Base-by-base conservation (phyloP, 1,140 invertebrate genomes). In the Drosophila oshimai region DNA sequence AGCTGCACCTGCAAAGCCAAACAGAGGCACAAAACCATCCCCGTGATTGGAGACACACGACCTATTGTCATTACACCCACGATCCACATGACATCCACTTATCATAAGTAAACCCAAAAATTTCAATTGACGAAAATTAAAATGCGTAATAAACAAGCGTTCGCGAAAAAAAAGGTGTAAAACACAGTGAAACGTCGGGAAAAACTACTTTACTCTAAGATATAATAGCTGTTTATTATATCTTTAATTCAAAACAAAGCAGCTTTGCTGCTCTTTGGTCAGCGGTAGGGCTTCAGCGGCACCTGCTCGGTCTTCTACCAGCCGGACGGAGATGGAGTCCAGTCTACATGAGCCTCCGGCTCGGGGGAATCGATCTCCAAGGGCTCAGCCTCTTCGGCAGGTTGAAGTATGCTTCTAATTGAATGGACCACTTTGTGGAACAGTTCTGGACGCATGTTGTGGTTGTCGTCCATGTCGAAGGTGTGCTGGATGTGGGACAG, bases 131-230 rank as follows among this genome's bases (percentile, higher is more conserved):
- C 15, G n/a, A 42, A 20, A 17, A 58, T 53, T 33, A 24, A 65
- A 55, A 46, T 61, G 55, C 74, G 72, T 69, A 70, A 58, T 70
- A 42, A 42, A 39, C 2, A 31, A 20, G 22, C 20, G 26, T 7
- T 3, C 50, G 53, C 7, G 3, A 24, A 42, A 31, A 46, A 46
- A 45, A 18, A 18, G 7, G 7, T 51, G 6, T 18, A 24, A 34
- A 54, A n/a, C 6, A 26, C 47, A 7, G 47, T 58, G 6, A n/a
- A 33, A 6, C 7, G 2, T 0, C 2, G 18, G 0, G n/a, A 39
- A 10, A n/a, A 6, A n/a, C n/a, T n/a, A n/a, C n/a, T n/a, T n/a
- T n/a, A n/a, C n/a, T n/a, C n/a, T n/a, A n/a, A n/a, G n/a, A n/a
- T n/a, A n/a, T n/a, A n/a, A n/a, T n/a, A n/a, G n/a, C n/a, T n/a